Evolutionary conservation across 2,113 vertebrate species (phyloP).

Genomic region (Tragelaphus imberbis): DNA sequence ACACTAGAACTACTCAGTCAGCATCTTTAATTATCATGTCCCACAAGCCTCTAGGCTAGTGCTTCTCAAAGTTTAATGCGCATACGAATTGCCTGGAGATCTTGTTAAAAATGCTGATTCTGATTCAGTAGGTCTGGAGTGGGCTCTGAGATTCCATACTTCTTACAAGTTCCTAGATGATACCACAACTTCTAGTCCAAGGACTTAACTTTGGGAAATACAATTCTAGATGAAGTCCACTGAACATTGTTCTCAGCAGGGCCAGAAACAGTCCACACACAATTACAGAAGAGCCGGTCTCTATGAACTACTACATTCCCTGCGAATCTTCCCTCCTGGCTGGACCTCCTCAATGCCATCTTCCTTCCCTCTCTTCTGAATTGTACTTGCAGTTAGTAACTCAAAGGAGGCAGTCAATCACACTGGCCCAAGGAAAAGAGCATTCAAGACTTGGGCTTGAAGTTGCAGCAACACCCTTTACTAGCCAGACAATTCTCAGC

Average conservation of each 20-base stretch:
- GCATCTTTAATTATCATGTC: too few relatives aligned
- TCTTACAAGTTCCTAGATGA: not conserved
- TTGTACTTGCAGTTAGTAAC: not conserved
- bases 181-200: not conserved
- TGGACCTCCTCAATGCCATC: too few relatives aligned
- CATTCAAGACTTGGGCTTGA: not conserved
- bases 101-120: too few relatives aligned
- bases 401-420: not conserved
- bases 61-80: too few relatives aligned
- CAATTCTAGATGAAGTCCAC: not conserved
- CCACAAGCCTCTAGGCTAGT: too few relatives aligned
- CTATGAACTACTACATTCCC: not conserved
- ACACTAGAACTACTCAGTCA: too few relatives aligned
- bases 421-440: not conserved
- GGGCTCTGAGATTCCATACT: not conserved
- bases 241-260: not conserved
- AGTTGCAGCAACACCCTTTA: not conserved
- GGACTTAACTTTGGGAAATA: not conserved
- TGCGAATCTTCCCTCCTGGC: not conserved
- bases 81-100: too few relatives aligned
- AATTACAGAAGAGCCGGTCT: not conserved
- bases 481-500: not conserved
- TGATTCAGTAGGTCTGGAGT: too few relatives aligned
- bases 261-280: not conserved
- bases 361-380: not conserved